Percentiles rank a stretch among this genome's conserved stretches.
Conservation (phyloP, 1,140 invertebrate genomes). For the Drosophila baimaii region DNA sequence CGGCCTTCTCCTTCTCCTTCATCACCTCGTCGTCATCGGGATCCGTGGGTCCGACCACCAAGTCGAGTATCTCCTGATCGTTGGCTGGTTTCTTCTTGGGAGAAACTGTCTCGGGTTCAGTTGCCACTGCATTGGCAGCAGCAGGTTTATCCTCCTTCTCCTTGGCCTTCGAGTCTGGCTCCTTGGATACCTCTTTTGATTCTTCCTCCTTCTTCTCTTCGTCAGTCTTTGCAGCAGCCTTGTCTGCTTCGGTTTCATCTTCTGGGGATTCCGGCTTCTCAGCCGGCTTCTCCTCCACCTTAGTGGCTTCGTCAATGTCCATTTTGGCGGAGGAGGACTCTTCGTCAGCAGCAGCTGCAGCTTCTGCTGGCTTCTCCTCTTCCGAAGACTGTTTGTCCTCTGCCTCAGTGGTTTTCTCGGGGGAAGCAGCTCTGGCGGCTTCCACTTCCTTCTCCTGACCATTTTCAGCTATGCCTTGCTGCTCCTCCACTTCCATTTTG, state of each 20-base stretch:
- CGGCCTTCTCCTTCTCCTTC: conserved; percentile 85
- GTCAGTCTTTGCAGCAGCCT: conserved; percentile 39
- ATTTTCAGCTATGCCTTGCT: conserved; percentile 55
- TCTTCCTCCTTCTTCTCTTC: conserved; percentile 63
- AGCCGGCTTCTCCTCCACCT: conserved; percentile 10
- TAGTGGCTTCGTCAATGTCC: conserved; percentile 20
- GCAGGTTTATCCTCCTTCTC: conserved; percentile 27
- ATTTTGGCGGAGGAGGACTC: conserved; percentile 9
- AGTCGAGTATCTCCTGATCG: conserved; percentile 69
- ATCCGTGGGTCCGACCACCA: conserved; percentile 71
- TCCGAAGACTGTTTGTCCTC: conserved; percentile 14
- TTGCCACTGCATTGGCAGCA: conserved; percentile 44
- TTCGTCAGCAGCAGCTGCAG: neutral
- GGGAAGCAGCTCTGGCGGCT: neutral
- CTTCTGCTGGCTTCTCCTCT: conserved; percentile 12
- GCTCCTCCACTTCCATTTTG: conserved; percentile 59
- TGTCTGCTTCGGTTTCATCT: conserved; percentile 30
- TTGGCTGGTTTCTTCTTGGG: conserved; percentile 51
- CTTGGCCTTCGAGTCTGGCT: conserved; percentile 41
- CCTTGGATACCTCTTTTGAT: conserved; percentile 42
- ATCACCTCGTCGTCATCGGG: conserved; percentile 82
- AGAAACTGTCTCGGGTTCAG: conserved; percentile 37
- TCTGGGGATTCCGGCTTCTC: conserved; percentile 1
- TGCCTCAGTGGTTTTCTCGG: conserved; percentile 15
- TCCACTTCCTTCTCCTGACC: conserved; percentile 51